phyloP scores from a whole-genome alignment of 2,113 vertebrate genomes.

The Gopherus flavomarginatus region DNA sequence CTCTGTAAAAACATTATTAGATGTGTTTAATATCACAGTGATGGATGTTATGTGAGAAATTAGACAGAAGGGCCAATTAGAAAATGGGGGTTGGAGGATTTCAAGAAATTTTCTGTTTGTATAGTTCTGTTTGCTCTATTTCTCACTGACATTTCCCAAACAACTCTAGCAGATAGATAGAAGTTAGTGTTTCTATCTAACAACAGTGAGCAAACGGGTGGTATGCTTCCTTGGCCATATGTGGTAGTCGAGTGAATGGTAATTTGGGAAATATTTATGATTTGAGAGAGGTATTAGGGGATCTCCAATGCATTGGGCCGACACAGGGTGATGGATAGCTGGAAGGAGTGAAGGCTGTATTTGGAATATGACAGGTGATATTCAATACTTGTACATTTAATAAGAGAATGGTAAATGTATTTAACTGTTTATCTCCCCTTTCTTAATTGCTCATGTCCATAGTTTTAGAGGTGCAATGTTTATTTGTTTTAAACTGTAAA shows the following conservation, averaged over 20 bases:
- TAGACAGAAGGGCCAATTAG: not conserved
- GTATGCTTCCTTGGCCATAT: too few species aligned
- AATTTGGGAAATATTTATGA: not conserved
- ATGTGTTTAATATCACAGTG: not conserved
- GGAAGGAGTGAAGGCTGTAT: not conserved
- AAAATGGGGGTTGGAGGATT: not conserved
- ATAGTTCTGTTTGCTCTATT: not conserved
- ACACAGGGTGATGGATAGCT: not conserved
- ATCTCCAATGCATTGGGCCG: not conserved
- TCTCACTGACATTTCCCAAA: not conserved
- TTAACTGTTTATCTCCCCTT: not conserved
- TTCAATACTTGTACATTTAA: not conserved
- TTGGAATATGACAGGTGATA: not conserved
- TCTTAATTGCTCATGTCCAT: not conserved
- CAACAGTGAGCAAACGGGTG: not conserved
- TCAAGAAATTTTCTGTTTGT: not conserved
- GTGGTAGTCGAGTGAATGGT: not conserved
- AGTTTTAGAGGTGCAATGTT: not conserved
- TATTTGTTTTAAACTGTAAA: not conserved
- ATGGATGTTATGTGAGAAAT: not conserved
- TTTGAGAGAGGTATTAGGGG: not conserved
- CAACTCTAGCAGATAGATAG: not conserved
- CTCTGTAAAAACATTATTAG: not conserved
- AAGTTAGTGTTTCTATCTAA: not conserved
- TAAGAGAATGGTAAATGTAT: not conserved